Conservation (phyloP, 2,113 vertebrate genomes). For the Chrysemys picta region DNA sequence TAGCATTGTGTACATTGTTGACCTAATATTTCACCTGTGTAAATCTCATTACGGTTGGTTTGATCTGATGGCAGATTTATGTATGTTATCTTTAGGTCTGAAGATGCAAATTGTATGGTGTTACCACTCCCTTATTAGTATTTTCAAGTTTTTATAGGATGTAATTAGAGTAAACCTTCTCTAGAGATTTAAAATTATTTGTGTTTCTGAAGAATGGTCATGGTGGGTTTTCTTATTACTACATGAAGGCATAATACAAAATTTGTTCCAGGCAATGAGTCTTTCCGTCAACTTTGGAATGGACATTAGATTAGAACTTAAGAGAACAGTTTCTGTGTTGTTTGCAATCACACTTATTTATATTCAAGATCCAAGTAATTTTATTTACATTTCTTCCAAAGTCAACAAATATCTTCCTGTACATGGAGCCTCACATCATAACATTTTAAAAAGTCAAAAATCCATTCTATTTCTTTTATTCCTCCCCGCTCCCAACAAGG, state of each 20-base stretch:
- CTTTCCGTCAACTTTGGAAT: neutral
- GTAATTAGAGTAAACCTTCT: neutral
- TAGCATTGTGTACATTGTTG: rapidly evolving
- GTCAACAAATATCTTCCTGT: neutral
- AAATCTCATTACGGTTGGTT: neutral
- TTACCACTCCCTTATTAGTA: neutral
- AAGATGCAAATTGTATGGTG: neutral
- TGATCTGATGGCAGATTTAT: neutral
- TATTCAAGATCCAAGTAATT: neutral
- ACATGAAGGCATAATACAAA: neutral
- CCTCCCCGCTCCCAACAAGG: neutral
- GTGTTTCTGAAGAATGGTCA: neutral
- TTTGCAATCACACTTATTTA: neutral
- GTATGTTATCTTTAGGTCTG: rapidly evolving
- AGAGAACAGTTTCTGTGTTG: neutral
- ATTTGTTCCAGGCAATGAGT: neutral
- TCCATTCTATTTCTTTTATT: neutral
- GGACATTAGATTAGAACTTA: neutral
- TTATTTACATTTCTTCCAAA: neutral
- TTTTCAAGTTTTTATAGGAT: neutral
- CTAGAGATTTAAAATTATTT: neutral
- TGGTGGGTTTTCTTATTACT: neutral
- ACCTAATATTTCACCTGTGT: neutral
- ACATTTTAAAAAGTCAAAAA: neutral
- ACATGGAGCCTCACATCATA: neutral